A percentile compares a stretch with the other conserved stretches of the same genome.
phyloP scores from a whole-genome alignment of 2,888 invertebrate genomes.

The Drosophila nr. perissopoda region DNA sequence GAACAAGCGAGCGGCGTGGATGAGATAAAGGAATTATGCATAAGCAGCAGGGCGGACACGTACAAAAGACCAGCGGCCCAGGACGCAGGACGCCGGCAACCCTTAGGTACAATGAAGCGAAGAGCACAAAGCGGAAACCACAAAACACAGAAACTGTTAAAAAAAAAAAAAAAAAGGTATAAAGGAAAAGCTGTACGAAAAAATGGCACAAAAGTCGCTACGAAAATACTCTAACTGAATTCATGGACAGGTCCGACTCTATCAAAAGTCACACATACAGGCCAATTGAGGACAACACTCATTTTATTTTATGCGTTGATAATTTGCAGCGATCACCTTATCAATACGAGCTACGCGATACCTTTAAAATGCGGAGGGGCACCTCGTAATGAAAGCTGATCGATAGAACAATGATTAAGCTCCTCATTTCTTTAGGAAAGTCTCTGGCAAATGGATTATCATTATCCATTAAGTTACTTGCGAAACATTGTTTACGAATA shows the following conservation, averaged over 20 bases:
- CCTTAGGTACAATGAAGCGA: conserved; percentile 39
- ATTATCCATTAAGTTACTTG: background rate
- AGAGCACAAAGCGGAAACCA: conserved; percentile 63
- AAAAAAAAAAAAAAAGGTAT: conserved; percentile 12
- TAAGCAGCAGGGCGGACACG: conserved; percentile 52
- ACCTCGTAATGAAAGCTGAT: background rate
- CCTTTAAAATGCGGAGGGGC: background rate
- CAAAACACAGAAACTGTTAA: conserved; percentile 52
- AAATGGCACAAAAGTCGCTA: conserved; percentile 20
- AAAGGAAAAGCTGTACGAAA: conserved; percentile 20
- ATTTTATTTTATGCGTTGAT: background rate
- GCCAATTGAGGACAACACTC: background rate
- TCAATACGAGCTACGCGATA: no score
- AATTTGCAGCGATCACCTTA: background rate
- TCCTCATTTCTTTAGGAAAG: background rate
- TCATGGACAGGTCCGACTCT: background rate
- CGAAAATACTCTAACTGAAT: conserved; percentile 16
- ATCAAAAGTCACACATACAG: background rate
- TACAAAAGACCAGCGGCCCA: conserved; percentile 46
- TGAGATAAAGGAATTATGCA: conserved; percentile 77
- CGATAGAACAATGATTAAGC: no score
- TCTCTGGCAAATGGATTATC: background rate
- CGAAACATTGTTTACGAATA: background rate
- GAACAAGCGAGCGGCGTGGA: conserved; percentile 38
- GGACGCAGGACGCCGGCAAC: conserved; percentile 18